These are phyloP conservation scores for Formica selysi DNA, from an alignment of 1,140 invertebrate genomes.

Conservation along the genomic window DNA sequence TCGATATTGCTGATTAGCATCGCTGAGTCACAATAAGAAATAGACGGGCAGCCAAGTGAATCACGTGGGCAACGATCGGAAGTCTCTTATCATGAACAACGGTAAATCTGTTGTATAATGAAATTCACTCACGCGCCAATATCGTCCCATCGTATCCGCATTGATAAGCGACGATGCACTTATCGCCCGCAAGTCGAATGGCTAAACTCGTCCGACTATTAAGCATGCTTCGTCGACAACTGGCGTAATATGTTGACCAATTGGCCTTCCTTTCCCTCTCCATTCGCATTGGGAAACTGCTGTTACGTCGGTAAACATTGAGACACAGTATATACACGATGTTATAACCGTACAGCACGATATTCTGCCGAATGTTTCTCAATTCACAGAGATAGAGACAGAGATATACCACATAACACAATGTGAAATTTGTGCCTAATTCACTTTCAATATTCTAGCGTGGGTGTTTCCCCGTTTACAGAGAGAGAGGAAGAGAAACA, in stretches of 20 bases:
- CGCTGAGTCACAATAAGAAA: constrained; percentile 15
- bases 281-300: constrained; percentile 9
- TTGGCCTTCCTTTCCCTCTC: constrained; percentile 60
- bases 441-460: no score
- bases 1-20: constrained; percentile 26
- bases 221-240: constrained; percentile 12
- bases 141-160: not conserved
- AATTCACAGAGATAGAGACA: not conserved
- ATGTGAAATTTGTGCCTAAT: not conserved
- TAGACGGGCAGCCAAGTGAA: not conserved
- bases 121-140: not conserved
- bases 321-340: constrained; percentile 51
- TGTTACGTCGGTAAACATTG: constrained; percentile 58
- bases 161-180: constrained; percentile 22
- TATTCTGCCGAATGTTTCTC: not conserved
- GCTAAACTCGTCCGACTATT: not conserved
- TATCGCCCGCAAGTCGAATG: not conserved
- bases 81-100: constrained; percentile 7
- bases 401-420: no score
- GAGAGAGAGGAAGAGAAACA: no score
- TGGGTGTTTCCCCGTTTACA: no score
- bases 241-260: constrained; percentile 11
- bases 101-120: constrained; percentile 5
- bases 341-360: not conserved
- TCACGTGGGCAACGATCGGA: not conserved